A percentile compares a stretch with the other conserved stretches of the same genome.
These are phyloP conservation scores for Chaenodraco wilsoni DNA, from an alignment of 2,797 vertebrate species.

Conservation along the genomic window DNA sequence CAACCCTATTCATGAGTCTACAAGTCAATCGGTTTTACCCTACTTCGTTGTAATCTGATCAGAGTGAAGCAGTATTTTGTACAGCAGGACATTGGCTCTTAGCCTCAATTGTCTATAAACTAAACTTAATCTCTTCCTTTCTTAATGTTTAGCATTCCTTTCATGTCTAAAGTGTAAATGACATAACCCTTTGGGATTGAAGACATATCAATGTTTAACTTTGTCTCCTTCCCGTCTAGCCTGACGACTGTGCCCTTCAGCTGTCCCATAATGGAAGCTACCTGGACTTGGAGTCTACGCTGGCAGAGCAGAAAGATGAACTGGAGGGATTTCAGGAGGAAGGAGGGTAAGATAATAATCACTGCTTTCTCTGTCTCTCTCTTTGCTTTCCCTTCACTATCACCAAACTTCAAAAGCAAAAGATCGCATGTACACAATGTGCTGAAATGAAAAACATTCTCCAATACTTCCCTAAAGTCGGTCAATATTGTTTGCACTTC, in stretches of 20 bases:
- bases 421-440: background rate
- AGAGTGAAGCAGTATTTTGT: background rate
- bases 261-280: conserved; percentile 96
- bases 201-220: conserved; percentile 28
- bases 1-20: background rate
- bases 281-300: conserved; percentile 96
- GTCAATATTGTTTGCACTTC: conserved; percentile 42
- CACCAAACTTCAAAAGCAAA: conserved; percentile 23
- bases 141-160: conserved; percentile 4
- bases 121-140: background rate
- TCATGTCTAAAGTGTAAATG: background rate
- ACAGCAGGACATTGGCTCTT: background rate
- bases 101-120: background rate
- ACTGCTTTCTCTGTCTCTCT: conserved; percentile 10
- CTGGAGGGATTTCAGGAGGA: conserved; percentile 96
- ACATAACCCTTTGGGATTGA: background rate
- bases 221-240: conserved; percentile 77
- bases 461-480: conserved; percentile 2
- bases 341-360: conserved; percentile 88
- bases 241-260: conserved; percentile 95
- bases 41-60: background rate
- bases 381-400: conserved; percentile 20
- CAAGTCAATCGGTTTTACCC: background rate
- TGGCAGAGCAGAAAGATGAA: conserved; percentile 95
- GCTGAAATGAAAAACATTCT: conserved; percentile 17